Evolutionary conservation across 2,797 vertebrate species (phyloP).

Genomic region (Peromyscus attwateri): DNA sequence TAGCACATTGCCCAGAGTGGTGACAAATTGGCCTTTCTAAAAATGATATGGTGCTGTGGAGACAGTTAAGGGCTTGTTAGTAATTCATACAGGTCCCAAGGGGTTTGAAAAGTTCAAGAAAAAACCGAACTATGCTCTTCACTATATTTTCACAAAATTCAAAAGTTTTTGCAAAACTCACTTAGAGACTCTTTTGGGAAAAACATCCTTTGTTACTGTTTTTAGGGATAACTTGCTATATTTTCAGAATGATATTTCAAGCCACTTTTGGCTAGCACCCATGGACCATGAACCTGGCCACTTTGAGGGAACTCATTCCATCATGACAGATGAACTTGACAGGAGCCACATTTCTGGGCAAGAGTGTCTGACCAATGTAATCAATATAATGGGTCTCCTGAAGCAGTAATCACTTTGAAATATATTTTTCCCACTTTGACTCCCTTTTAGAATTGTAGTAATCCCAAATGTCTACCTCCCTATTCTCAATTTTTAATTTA

Average conservation of each 20-base stretch:
- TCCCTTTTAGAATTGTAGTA: background rate
- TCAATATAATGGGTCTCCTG: conserved; percentile 76
- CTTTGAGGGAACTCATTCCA: conserved; percentile 65
- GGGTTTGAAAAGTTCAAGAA: conserved; percentile 55
- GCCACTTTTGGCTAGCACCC: conserved; percentile 42
- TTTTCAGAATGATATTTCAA: conserved; percentile 58
- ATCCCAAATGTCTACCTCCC: background rate
- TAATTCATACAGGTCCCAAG: conserved; percentile 35
- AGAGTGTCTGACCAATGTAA: conserved; percentile 78
- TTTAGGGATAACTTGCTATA: conserved; percentile 8
- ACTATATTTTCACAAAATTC: conserved; percentile 69
- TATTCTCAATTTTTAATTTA: background rate
- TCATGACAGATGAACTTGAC: conserved; percentile 70
- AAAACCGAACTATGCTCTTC: conserved; percentile 43
- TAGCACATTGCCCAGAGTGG: conserved; percentile 34
- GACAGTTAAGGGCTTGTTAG: conserved; percentile 65
- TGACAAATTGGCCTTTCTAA: conserved; percentile 73
- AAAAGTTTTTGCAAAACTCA: conserved; percentile 69
- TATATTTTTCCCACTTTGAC: background rate
- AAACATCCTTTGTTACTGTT: conserved; percentile 43
- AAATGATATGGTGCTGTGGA: conserved; percentile 43
- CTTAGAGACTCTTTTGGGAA: conserved; percentile 61
- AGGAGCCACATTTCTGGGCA: conserved; percentile 65
- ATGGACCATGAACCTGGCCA: conserved; percentile 67
- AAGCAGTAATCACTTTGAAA: conserved; percentile 28